Evolutionary conservation across 2,113 vertebrate species (phyloP), one percentile per base, ranked within the genome.

Genomic region (Crotophaga sulcirostris): DNA sequence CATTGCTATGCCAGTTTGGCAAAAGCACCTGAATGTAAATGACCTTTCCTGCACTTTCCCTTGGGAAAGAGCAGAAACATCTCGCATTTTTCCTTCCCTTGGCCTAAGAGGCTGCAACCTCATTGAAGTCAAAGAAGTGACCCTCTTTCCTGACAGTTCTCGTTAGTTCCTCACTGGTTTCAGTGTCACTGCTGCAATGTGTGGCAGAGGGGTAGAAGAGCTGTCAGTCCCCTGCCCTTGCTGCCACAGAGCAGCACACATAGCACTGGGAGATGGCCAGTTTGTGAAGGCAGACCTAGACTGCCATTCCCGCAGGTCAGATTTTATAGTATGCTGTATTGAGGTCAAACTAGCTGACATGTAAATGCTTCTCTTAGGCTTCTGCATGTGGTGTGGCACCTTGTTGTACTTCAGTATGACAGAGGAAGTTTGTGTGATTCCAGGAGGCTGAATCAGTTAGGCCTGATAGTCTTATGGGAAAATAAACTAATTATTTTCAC

Each of bases 161-260:
- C 1, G 0, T 69, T 21, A 42, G 3, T 24, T 81, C 26, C 31
- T 51, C 2, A 2, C 10, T 1, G 2, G 5, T 15, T 59, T 62
- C 56, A 59, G 42, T 13, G 10, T 9, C 10, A 9, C 28, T 19
- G 12, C 52, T 63, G 36, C 23, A 13, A 0, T 1, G 11, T 25
- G n/a, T 64, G 59, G 29, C 42, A 70, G 2, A 44, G 21, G 44
- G 10, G 17, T 29, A 55, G 40, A 55, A 81, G 66, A 67, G 25
- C 13, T 77, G 54, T n/a, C 44, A 6, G 36, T 44, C 2, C 18
- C 34, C 51, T 34, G 40, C 36, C 17, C 77, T 67, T 63, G 23
- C 40, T 9, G 8, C 44, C 2, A 2, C 33, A 23, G 25, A 29
- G 2, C 54, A 20, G 38, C 3, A 18, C 42, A 14, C 0, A 0